Evolutionary conservation across 2,113 vertebrate species (phyloP).

Genomic region (Hippocampus mohnikei): DNA sequence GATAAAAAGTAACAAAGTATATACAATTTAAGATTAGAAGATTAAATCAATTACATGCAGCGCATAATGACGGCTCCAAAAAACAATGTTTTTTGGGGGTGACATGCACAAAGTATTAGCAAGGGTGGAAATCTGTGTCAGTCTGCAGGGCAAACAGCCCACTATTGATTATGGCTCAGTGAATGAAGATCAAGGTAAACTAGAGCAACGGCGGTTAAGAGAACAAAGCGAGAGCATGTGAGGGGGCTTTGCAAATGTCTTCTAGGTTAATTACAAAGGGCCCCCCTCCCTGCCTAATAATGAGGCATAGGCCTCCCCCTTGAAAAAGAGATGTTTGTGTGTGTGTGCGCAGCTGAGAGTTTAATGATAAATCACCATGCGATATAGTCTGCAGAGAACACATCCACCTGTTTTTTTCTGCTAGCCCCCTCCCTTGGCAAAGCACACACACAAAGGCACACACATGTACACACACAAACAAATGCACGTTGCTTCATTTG

Average conservation of each 20-base stretch:
- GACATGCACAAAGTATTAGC: neutral
- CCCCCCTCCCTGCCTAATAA: slow-evolving; percentile 38
- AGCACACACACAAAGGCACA: slow-evolving; percentile 4
- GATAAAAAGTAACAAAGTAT: neutral
- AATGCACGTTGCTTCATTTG: slow-evolving; percentile 30
- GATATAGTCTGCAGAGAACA: slow-evolving; percentile 39
- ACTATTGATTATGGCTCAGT: slow-evolving; percentile 47
- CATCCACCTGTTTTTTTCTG: slow-evolving; percentile 51
- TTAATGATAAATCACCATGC: slow-evolving; percentile 63
- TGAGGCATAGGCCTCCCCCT: slow-evolving; percentile 22
- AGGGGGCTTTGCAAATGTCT: slow-evolving; percentile 32
- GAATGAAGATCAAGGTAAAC: slow-evolving; percentile 24
- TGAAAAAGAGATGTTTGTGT: slow-evolving; percentile 45
- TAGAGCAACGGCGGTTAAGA: slow-evolving; percentile 28
- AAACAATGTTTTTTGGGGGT: neutral
- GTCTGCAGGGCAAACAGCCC: slow-evolving; percentile 50
- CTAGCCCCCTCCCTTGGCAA: slow-evolving; percentile 9
- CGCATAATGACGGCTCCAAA: neutral
- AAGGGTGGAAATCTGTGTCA: slow-evolving; percentile 30
- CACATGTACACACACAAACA: slow-evolving; percentile 2
- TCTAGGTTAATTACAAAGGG: slow-evolving; percentile 59
- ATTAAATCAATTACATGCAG: neutral
- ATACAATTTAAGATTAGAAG: neutral
- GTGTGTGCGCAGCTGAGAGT: slow-evolving; percentile 53
- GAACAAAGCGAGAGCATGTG: neutral